Percentiles rank a stretch among this genome's conserved stretches.
These are phyloP conservation scores for Reinhardtius hippoglossoides DNA, from an alignment of 2,113 vertebrate genomes.

Conservation along the genomic window DNA sequence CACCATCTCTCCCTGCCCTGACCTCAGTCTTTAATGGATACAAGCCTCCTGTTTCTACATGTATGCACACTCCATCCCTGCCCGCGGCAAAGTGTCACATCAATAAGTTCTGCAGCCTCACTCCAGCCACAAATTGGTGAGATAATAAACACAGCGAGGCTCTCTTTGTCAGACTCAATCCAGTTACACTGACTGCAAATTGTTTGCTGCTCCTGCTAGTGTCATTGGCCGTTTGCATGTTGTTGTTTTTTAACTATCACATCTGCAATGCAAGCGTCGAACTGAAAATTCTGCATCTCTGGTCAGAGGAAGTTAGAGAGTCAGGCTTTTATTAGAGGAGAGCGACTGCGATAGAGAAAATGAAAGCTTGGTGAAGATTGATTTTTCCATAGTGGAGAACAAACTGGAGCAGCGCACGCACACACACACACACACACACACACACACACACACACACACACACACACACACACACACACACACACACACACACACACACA, in stretches of 20 bases:
- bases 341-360: conserved; percentile 50
- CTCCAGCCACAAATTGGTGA: conserved; percentile 62
- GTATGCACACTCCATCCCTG: conserved; percentile 55
- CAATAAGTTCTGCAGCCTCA: conserved; percentile 59
- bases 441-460: conserved; percentile 34
- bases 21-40: conserved; percentile 64
- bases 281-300: conserved; percentile 23
- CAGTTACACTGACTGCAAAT: conserved; percentile 15
- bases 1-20: conserved; percentile 39
- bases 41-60: conserved; percentile 59
- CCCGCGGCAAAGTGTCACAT: conserved; percentile 63
- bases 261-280: conserved; percentile 24
- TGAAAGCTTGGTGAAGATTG: conserved; percentile 67
- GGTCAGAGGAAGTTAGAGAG: conserved; percentile 23
- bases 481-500: conserved; percentile 51
- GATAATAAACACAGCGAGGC: conserved; percentile 54
- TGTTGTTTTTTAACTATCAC: conserved; percentile 7
- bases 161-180: conserved; percentile 51
- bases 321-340: conserved; percentile 38
- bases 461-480: conserved; percentile 49
- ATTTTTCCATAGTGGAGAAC: conserved; percentile 70
- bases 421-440: conserved; percentile 25
- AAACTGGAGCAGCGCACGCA: conserved; percentile 57
- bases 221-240: neutral
- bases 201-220: conserved; percentile 4